Conservation (phyloP, 1,140 invertebrate species). For the Lordiphosa mommai region DNA sequence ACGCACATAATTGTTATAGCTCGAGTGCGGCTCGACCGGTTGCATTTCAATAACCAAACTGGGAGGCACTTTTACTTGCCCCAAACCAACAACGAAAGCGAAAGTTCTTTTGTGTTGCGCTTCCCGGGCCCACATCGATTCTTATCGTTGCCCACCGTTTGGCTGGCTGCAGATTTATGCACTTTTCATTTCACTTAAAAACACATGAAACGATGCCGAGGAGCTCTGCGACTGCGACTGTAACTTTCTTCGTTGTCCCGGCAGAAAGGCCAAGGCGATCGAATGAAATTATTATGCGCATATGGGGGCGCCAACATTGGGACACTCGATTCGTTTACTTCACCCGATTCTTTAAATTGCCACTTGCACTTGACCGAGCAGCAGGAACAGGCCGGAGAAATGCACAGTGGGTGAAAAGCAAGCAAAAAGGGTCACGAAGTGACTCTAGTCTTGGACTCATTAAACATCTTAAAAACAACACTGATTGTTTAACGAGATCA, state of each 20-base stretch:
- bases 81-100: constrained; percentile 60
- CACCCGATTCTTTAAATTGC: constrained; percentile 70
- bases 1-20: constrained; percentile 68
- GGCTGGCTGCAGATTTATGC: constrained; percentile 62
- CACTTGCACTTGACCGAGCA: constrained; percentile 72
- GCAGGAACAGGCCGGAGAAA: constrained; percentile 14
- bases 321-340: constrained; percentile 43
- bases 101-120: constrained; percentile 71
- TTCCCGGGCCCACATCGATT: constrained; percentile 46
- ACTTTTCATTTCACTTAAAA: constrained; percentile 75
- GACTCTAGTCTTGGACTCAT: no score
- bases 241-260: constrained; percentile 54
- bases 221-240: constrained; percentile 10
- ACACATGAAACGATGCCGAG: constrained; percentile 63
- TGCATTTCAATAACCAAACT: constrained; percentile 73
- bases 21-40: constrained; percentile 45
- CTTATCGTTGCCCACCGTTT: constrained; percentile 46
- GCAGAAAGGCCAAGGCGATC: constrained; percentile 19
- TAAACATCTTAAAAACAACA: no score
- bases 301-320: constrained; percentile 66
- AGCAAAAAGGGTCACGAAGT: not conserved
- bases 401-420: constrained; percentile 17
- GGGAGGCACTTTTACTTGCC: constrained; percentile 66
- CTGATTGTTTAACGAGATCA: no score
- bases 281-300: constrained; percentile 54